Conservation (phyloP, 2,888 invertebrate genomes). For the Heliconius erato region DNA sequence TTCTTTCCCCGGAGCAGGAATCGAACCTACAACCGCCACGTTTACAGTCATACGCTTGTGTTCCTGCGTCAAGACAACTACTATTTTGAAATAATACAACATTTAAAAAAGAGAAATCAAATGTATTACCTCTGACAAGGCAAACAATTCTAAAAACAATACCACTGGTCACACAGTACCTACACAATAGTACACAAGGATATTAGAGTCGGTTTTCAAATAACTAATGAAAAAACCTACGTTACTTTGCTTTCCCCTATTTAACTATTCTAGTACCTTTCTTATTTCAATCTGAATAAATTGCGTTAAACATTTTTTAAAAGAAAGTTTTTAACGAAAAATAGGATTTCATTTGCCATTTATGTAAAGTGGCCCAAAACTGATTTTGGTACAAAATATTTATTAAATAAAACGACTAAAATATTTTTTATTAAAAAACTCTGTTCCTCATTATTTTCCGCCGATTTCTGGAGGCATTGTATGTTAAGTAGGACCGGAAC, state of each 20-base stretch:
- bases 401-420: no score
- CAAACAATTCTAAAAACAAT: neutral
- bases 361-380: neutral
- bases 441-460: no score
- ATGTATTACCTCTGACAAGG: neutral
- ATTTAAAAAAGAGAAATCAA: neutral
- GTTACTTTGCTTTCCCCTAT: conserved; percentile 7
- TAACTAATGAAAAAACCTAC: neutral
- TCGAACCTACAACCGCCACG: no score
- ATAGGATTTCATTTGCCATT: neutral
- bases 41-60: no score
- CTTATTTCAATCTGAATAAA: conserved; percentile 10
- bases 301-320: conserved; percentile 13
- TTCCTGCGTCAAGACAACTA: no score
- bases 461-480: no score
- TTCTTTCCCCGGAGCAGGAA: no score
- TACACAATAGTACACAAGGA: neutral
- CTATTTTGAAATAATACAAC: no score
- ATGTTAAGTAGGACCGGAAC: no score
- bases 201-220: neutral
- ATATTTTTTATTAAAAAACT: no score
- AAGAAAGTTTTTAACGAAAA: neutral
- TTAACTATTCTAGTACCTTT: conserved; percentile 9
- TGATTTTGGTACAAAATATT: no score
- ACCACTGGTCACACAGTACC: neutral